Evolutionary conservation across 2,888 invertebrate species (phyloP).

Genomic region (Plutella xylostella): DNA sequence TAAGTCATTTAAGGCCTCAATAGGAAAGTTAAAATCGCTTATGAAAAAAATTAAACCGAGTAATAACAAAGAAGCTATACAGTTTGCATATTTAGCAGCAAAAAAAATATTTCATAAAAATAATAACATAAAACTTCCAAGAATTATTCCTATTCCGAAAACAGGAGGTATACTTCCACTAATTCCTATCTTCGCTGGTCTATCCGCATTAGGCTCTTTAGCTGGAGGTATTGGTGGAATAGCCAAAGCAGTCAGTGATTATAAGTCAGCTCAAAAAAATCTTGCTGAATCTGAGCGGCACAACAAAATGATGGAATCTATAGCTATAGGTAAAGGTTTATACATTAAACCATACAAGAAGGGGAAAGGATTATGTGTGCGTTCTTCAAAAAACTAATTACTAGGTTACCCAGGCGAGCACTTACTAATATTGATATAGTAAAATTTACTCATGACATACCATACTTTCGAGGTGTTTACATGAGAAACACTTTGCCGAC

Average conservation of each 20-base stretch:
- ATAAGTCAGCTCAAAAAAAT: slow-evolving; percentile 26
- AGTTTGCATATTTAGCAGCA: slow-evolving; percentile 15
- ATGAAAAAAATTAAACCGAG: slow-evolving; percentile 17
- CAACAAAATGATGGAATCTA: slow-evolving; percentile 30
- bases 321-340: slow-evolving; percentile 28
- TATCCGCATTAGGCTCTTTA: slow-evolving; percentile 29
- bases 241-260: slow-evolving; percentile 26
- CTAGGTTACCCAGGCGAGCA: slow-evolving; percentile 10
- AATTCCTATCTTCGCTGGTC: slow-evolving; percentile 31
- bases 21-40: slow-evolving; percentile 10
- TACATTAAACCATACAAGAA: slow-evolving; percentile 14
- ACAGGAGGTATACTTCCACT: slow-evolving; percentile 30
- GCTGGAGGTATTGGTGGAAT: slow-evolving; percentile 34
- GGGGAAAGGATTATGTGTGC: slow-evolving; percentile 8
- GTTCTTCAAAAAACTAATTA: slow-evolving; percentile 13
- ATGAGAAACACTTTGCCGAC: slow-evolving; percentile 22
- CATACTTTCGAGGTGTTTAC: slow-evolving; percentile 17
- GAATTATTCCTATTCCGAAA: slow-evolving; percentile 32
- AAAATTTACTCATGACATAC: slow-evolving; percentile 10
- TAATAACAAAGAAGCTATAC: slow-evolving; percentile 14
- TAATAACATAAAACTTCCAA: slow-evolving; percentile 19
- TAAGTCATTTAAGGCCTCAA: not conserved
- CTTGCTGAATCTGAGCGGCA: slow-evolving; percentile 2
- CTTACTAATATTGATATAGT: slow-evolving; percentile 11
- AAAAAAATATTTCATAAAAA: slow-evolving; percentile 15